Evolutionary conservation across 2,797 vertebrate species (phyloP), one percentile per base, ranked within the genome.

Genomic region (Siniperca undulata): DNA sequence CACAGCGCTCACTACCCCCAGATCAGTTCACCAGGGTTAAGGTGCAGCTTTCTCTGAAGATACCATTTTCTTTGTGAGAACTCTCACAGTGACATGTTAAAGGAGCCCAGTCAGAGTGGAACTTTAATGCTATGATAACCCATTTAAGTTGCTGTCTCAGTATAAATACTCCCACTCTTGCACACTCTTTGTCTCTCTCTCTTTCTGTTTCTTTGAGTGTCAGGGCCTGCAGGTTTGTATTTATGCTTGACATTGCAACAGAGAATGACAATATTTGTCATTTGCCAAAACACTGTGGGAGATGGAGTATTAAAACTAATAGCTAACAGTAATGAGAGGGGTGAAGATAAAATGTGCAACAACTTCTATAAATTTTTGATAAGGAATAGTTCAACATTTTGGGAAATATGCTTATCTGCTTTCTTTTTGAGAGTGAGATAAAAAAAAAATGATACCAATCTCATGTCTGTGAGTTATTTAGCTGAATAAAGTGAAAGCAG

Each of bases 11-110:
- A 81, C 90, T 85, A 91, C 84, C 80, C 87, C 80, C 58, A 86
- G 88, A 95, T 95, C 93, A 94, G 88, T 91, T 93, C 88, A 87
- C 80, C 70, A 67, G 91, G 92, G 93, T 94, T 94, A 93, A 93
- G 89, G 92, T 93, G 91, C 91, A 92, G 88, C 89, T 91, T 86
- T 90, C 81, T 91, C 89, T 92, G 84, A 86, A 91, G 89, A 94
- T 88, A 89, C 68, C 13, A 1, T 80, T 86, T 88, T 89, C 84
- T 91, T 88, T 91, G 78, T 82, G 64, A 77, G 79, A 82, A 90
- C 78, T 91, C 88, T 86, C 85, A 83, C 86, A 74, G 80, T 85
- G 83, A 84, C 77, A 78, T 77, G 83, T 88, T 88, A 90, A 92
- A 91, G 85, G 67, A 84, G 88, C 81, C 90, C 76, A 92, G 89